A percentile compares a stretch with the other conserved stretches of the same genome.
These are phyloP conservation scores for Recurvirostra avosetta DNA, from an alignment of 2,113 vertebrate genomes.

Conservation along the genomic window DNA sequence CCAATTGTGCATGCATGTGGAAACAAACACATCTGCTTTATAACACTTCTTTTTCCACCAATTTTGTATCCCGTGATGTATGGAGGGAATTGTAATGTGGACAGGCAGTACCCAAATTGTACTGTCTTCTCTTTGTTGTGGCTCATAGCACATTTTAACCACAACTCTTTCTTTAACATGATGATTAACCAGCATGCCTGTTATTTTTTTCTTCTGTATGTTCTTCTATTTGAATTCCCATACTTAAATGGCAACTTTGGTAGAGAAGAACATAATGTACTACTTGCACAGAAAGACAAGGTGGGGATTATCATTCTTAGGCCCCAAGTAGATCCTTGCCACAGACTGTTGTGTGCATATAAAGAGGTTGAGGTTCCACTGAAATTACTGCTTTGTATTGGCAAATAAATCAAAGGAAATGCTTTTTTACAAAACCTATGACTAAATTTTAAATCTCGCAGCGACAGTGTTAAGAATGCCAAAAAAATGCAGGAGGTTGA, in stretches of 20 bases:
- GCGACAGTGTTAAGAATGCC: background rate
- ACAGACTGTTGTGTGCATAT: rapidly evolving
- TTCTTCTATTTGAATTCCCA: background rate
- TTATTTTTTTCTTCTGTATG: background rate
- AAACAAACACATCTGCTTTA: background rate
- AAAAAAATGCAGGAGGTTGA: background rate
- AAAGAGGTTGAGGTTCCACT: background rate
- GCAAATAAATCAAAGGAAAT: background rate
- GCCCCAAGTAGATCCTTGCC: background rate
- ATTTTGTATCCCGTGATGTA: rapidly evolving
- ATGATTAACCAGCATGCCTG: background rate
- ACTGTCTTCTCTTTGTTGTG: background rate
- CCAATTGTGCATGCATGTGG: background rate
- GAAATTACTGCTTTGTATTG: background rate
- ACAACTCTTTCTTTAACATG: background rate
- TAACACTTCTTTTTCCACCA: background rate
- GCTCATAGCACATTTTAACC: background rate
- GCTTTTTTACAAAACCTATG: background rate
- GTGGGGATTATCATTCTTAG: background rate
- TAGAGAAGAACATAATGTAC: background rate
- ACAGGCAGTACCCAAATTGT: background rate
- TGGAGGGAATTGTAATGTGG: background rate
- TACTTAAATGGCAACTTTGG: background rate
- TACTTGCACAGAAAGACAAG: background rate
- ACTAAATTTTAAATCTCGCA: rapidly evolving